Evolutionary conservation across 2,888 invertebrate genomes (phyloP).

Genomic region (Microctonus brassicae): DNA sequence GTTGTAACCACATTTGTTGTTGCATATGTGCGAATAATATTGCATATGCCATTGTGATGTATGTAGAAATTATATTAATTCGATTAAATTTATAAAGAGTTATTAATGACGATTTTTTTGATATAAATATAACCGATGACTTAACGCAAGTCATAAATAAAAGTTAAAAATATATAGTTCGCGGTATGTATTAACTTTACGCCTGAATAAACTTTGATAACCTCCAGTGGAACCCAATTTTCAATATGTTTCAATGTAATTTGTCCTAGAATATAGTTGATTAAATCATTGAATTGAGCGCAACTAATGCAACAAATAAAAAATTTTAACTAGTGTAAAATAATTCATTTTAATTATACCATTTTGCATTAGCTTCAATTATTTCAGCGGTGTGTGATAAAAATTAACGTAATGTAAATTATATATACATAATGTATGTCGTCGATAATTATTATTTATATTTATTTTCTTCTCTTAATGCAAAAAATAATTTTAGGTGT

Average conservation of each 20-base stretch:
- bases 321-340: conserved; percentile 3
- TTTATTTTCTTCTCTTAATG: not conserved
- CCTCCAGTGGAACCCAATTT: not conserved
- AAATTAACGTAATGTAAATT: not conserved
- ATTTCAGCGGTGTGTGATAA: conserved; percentile 40
- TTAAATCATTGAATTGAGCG: not conserved
- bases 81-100: not conserved
- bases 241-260: not conserved
- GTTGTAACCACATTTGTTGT: too few species aligned
- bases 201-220: not conserved
- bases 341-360: conserved; percentile 1
- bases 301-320: conserved; percentile 21
- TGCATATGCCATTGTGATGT: too few species aligned
- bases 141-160: conserved; percentile 53
- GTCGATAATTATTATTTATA: too few species aligned
- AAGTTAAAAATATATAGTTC: conserved; percentile 53
- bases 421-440: too few species aligned
- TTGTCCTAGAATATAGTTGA: not conserved
- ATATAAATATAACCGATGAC: conserved; percentile 61
- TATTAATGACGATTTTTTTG: conserved; percentile 32
- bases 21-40: too few species aligned
- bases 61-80: too few species aligned
- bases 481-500: conserved; percentile 1
- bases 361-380: conserved; percentile 11
- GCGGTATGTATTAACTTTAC: conserved; percentile 37